Evolutionary conservation across 2,797 vertebrate species (phyloP), one percentile per base, ranked within the genome.

Genomic region (Salmo trutta): DNA sequence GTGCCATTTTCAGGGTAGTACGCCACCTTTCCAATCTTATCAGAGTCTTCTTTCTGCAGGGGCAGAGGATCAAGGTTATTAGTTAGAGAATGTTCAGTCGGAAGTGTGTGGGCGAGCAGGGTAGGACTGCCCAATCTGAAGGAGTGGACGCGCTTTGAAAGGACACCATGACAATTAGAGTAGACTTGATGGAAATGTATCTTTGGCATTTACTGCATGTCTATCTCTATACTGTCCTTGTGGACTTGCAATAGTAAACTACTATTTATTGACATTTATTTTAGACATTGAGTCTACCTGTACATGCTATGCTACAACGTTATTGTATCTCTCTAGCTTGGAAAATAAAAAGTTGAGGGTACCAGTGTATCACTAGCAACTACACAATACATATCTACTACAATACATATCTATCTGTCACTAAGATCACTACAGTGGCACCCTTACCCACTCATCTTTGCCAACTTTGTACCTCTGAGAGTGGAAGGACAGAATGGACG

Each of bases 1-100:
- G 96, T 95, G 71, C 96, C 98, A 0, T 95, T 95, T 69, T 86
- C 24, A 0, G 98, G 98, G 82, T 90, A 99, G 87, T 96, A 99
- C 1, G 7, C 0, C 81, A 95, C 4, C 64, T 91, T 77, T 75
- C 94, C 94, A 3, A 94, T 87, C 79, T 93, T 94, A 0, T 92
- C 91, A 24, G 54, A 6, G 75, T 95, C 94, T 83, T 95, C 94
- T 86, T 15, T 89, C 95, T 95, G 83, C 77, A 56, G 72, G 59
- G 36, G 47, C 31, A 74, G 59, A 15, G 47, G 78, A 86, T 79
- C 27, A 81, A 33, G 27, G 24, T 68, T 0, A 53, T 87, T 33
- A 82, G 74, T 83, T 47, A 31, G 6, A 12, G 31, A 1, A 51
- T 70, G 19, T 71, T 51, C n/a, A 5, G 8, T 24, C n/a, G 1